Evolutionary conservation across 2,113 vertebrate species (phyloP), one percentile per base, ranked within the genome.

Genomic region (Scatophagus argus): DNA sequence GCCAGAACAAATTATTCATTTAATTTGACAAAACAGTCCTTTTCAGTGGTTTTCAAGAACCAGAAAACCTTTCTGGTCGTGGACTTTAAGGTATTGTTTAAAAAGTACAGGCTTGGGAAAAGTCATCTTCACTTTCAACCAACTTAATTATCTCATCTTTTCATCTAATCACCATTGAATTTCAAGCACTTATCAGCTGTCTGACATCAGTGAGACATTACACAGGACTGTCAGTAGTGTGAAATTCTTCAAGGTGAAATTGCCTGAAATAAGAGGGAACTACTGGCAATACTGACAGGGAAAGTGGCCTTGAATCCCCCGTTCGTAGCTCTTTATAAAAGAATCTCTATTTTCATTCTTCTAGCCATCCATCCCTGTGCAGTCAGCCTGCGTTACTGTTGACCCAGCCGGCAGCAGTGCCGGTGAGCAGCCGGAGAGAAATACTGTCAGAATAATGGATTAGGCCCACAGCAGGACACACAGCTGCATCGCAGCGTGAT

Each of bases 371-470:
- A n/a, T 76, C 69, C 13, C 67, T 10, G 14, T 70, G 49, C 70
- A 67, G 62, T 49, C 61, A 31, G 58, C 25, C 56, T 68, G 55
- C 34, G 34, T 81, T 73, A 44, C 74, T 4, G 73, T 49, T 72
- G 74, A 83, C 81, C 79, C 31, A 65, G 55, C 61, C 41, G 23
- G 75, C 78, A 64, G 67, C 63, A 44, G 32, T 2, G 39, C 2
- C 16, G 49, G 63, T 59, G 54, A 81, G 85, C 82, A 46, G 84
- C 14, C 46, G 2, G 71, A 74, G 69, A 63, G 55, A 64, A 85
- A 66, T 38, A 43, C 71, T 64, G 73, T 65, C 74, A 66, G 84
- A 79, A 83, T 85, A 77, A 83, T 66, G 81, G 84, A 91, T 81
- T 63, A 51, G 65, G 51, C 47, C 82, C 65, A 67, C 81, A 65